Conservation (phyloP, 64 coral and sea anemone species). For the Astreopora myriophthalma region DNA sequence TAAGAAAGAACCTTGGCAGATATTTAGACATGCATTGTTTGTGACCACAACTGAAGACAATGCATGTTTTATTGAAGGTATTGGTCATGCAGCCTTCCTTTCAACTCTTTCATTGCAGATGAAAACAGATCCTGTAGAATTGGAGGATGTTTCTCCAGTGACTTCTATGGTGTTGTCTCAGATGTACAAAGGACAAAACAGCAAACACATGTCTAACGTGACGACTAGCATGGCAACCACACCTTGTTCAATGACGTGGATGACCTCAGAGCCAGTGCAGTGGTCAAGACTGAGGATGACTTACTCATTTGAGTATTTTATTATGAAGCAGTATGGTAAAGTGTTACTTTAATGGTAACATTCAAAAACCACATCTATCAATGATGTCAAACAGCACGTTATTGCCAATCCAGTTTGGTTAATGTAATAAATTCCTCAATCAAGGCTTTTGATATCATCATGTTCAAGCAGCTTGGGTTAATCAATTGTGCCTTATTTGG, state of each 20-base stretch:
- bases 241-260: constrained; percentile 30
- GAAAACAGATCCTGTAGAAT: constrained; percentile 49
- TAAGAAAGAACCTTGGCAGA: too few relatives aligned
- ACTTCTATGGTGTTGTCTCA: constrained; percentile 53
- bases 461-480: too few relatives aligned
- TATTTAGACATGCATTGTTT: too few relatives aligned
- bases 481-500: too few relatives aligned
- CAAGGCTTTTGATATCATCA: too few relatives aligned
- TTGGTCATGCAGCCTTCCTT: not conserved
- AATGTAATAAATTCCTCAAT: too few relatives aligned
- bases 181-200: constrained; percentile 28
- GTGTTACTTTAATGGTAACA: constrained; percentile 34
- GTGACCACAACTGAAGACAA: too few relatives aligned
- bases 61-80: too few relatives aligned
- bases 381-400: too few relatives aligned
- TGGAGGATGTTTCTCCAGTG: constrained; percentile 58
- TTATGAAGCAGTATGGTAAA: constrained; percentile 86
- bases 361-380: too few relatives aligned
- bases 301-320: constrained; percentile 90
- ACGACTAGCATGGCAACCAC: constrained; percentile 39
- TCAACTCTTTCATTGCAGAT: constrained; percentile 4
- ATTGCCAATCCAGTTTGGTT: too few relatives aligned
- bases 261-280: constrained; percentile 77
- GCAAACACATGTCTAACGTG: not conserved
- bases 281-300: constrained; percentile 85